Conservation (phyloP, 2,113 vertebrate genomes). For the Gambusia holbrooki region DNA sequence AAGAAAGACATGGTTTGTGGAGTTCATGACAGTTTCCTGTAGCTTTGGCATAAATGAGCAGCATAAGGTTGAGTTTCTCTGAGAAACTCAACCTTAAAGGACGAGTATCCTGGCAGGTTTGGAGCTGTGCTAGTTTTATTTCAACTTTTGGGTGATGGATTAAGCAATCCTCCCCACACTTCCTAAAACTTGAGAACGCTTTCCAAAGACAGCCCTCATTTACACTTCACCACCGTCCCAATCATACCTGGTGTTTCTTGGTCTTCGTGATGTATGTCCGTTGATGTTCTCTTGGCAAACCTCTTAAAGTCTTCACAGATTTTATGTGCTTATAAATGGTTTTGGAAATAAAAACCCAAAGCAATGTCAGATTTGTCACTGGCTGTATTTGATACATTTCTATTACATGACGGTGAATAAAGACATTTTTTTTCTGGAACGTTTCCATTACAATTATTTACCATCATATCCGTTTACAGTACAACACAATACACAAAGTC, state of each 20-base stretch:
- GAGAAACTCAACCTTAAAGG: no score
- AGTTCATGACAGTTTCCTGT: no score
- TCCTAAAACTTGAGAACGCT: background rate
- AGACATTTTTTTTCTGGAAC: slow-evolving; percentile 18
- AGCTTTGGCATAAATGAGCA: no score
- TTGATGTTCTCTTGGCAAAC: no score
- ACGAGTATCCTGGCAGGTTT: no score
- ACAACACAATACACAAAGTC: slow-evolving; percentile 16
- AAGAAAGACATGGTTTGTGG: no score
- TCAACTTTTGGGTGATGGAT: background rate
- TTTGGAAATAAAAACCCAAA: slow-evolving; percentile 33
- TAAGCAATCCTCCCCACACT: background rate
- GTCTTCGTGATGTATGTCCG: no score
- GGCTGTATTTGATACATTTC: slow-evolving; percentile 14
- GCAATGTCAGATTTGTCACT: slow-evolving; percentile 14
- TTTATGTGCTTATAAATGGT: background rate
- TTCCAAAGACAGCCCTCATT: background rate
- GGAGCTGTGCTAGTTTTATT: no score
- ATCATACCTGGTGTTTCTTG: no score
- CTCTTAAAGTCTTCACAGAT: background rate
- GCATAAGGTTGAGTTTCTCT: no score
- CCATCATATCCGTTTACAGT: background rate
- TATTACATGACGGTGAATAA: slow-evolving; percentile 16
- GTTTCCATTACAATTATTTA: slow-evolving; percentile 18
- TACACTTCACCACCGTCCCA: background rate